Evolutionary conservation across 53 echinoderm and acorn worm genomes (phyloP).

Genomic region (Stichopus horrens): DNA sequence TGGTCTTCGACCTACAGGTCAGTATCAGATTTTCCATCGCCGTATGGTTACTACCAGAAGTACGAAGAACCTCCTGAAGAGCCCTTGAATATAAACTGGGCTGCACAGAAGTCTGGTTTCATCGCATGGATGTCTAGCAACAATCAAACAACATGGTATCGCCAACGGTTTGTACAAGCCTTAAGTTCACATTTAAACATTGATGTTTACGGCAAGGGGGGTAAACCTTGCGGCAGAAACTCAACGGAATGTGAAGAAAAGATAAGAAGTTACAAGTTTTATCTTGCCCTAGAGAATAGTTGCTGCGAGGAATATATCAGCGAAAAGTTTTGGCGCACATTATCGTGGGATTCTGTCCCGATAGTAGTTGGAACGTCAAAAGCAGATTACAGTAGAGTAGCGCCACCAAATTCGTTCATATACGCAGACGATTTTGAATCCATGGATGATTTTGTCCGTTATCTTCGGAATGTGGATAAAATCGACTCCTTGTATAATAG

Average conservation of each 20-base stretch:
- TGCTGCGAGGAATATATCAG: slow-evolving; percentile 42
- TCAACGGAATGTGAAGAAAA: slow-evolving; percentile 26
- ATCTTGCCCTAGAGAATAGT: slow-evolving; percentile 45
- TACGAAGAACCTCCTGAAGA: neutral
- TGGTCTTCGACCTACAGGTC: slow-evolving; percentile 40
- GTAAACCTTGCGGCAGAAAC: slow-evolving; percentile 2
- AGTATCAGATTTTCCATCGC: slow-evolving; percentile 39
- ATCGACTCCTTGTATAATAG: slow-evolving; percentile 24
- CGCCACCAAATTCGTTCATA: slow-evolving; percentile 44
- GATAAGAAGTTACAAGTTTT: slow-evolving; percentile 39
- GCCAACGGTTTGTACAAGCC: neutral
- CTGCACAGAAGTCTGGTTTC: neutral
- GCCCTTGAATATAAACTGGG: slow-evolving; percentile 8
- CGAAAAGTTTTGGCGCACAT: slow-evolving; percentile 42
- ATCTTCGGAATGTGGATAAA: slow-evolving; percentile 4
- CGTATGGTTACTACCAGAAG: slow-evolving; percentile 21
- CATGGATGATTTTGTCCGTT: slow-evolving; percentile 19
- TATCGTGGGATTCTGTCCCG: slow-evolving; percentile 32
- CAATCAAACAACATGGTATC: slow-evolving; percentile 34
- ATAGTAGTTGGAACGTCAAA: slow-evolving; percentile 29
- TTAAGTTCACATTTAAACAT: slow-evolving; percentile 7
- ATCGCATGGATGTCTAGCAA: slow-evolving; percentile 48
- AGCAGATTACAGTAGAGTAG: slow-evolving; percentile 6
- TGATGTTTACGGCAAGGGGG: slow-evolving; percentile 13
- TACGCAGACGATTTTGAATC: slow-evolving; percentile 40